Base-by-base conservation (phyloP, 2,888 invertebrate genomes). In the Cosmia pyralina region DNA sequence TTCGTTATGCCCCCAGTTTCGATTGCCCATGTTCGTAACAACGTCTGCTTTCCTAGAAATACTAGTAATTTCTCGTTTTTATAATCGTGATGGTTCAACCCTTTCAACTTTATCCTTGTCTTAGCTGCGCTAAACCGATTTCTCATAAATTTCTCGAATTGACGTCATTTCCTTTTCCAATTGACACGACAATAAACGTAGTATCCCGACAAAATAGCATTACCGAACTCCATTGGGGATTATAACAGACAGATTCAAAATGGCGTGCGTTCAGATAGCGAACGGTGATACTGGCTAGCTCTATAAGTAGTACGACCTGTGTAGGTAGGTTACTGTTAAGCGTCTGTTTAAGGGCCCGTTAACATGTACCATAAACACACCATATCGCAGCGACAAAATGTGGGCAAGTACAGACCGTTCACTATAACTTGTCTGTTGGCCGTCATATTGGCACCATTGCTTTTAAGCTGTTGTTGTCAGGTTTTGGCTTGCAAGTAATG, bases 201-300 rank as follows among this genome's bases (percentile, higher is more conserved):
- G 13, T 22, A 41, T 69, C 48, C 57, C 50, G 55, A 55, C 48
- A 34, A 62, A 69, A 70, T 22, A 69, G 34, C 58, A 53, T 69
- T 75, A 63, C 34, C 59, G 63, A 66, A 69, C 48, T 75, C 70
- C 68, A 60, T 60, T 78, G 28, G 60, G 66, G 60, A 75, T 78
- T 73, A 78, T 64, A 55, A 46, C 57, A n/a, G 66, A 57, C 57
- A 55, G 58, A 69, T 69, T 62, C 69, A 64, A 71, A 75, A 69
- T 67, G 63, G 34, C 46, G 22, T 57, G 19, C 41, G 22, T 19
- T 34, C 59, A 53, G 62, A 75, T 57, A 72, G 28, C 44, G 60
- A 53, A 50, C 46, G 19, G 28, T 52, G 70, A 44, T 66, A 58
- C 8, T 50, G 57, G 64, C 15, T 15, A 19, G 34, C 50, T 38